Percentiles rank a stretch among this genome's conserved stretches.
These are phyloP conservation scores for Drosophila varians DNA, from an alignment of 1,140 invertebrate genomes.

Conservation along the genomic window DNA sequence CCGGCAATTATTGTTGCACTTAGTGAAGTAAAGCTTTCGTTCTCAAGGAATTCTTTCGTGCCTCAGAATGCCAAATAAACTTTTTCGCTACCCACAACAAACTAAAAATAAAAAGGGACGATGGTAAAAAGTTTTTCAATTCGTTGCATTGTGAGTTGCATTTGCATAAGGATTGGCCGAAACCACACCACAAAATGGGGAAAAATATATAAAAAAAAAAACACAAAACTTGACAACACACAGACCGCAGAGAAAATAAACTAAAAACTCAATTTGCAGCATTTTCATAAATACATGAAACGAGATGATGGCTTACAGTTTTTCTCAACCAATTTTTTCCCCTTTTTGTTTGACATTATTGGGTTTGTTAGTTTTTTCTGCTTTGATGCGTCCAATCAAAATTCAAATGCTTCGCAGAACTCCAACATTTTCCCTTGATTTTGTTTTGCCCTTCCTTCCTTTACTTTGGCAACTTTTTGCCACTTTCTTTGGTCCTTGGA, in stretches of 20 bases:
- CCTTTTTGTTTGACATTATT: conserved; percentile 36
- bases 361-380: conserved; percentile 52
- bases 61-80: background rate
- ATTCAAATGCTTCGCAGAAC: conserved; percentile 59
- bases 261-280: conserved; percentile 53
- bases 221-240: conserved; percentile 24
- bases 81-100: conserved; percentile 3
- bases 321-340: conserved; percentile 1
- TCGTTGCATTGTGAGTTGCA: conserved; percentile 60
- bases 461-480: conserved; percentile 1
- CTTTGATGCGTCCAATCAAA: conserved; percentile 74
- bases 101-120: conserved; percentile 1
- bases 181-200: conserved; percentile 3
- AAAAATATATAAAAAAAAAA: background rate
- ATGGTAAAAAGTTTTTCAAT: conserved; percentile 67
- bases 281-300: conserved; percentile 47
- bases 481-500: conserved; percentile 7
- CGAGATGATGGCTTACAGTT: conserved; percentile 3
- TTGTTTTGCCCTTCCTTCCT: background rate
- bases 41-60: conserved; percentile 25
- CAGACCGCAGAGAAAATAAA: background rate
- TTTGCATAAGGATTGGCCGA: conserved; percentile 57
- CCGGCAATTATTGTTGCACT: conserved; percentile 69
- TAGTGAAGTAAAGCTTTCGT: conserved; percentile 27
- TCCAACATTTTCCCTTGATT: background rate